Base-by-base conservation (phyloP, 2,797 vertebrate genomes). In the Argyrosomus regius region DNA sequence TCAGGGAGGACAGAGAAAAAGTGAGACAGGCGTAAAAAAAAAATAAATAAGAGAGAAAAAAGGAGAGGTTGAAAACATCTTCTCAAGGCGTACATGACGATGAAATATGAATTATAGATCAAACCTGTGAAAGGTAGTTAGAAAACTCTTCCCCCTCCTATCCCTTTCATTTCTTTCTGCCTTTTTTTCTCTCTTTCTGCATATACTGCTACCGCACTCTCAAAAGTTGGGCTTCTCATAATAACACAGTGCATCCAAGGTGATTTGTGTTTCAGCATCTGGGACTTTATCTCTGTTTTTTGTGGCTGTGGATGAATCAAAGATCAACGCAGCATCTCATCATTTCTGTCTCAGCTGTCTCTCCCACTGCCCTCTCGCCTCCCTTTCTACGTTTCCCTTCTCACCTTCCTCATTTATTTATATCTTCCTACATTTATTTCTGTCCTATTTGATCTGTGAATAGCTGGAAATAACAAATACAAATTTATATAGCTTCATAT, bases 31-130 rank as follows among this genome's bases (percentile, higher is more conserved):
- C 1, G 6, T 61, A 5, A 60, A 61, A 66, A 59, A 73, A 50
- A 31, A 39, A 39, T 77, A 62, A 39, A 54, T 8, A 69, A 39
- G 59, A 26, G 35, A 62, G n/a, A 70, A 48, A 39, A 39, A 35
- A 35, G 35, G 0, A 2, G 35, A 39, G 8, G 54, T 67, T 87
- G 53, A 67, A 86, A 72, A 86, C 57, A 82, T 85, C 59, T 71
- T 75, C 68, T 86, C 31, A 52, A 77, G 80, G 50, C 35, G 26
- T 54, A 45, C 41, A 48, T 75, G 71, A 73, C 4, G 43, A 69
- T 54, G 59, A 80, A 59, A 65, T 75, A 87, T 91, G 80, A 93
- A 93, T 92, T 87, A 90, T 87, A 89, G 84, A 91, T 92, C 88
- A 91, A 86, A 92, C 78, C 39, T 59, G 35, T 50, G 77, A 81